Evolutionary conservation across 1,140 invertebrate species (phyloP).

Genomic region (Drosophila sulfurigaster): DNA sequence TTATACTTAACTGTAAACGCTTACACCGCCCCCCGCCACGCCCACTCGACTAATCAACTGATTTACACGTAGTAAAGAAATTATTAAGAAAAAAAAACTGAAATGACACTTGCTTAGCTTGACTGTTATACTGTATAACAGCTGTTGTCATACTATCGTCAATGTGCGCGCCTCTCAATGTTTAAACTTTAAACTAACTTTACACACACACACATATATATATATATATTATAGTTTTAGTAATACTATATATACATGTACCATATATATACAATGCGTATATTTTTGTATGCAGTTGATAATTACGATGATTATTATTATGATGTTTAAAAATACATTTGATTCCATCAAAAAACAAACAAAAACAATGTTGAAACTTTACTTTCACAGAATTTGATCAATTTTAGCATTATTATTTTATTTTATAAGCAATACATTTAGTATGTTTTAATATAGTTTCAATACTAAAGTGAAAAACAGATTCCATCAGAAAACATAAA

Average conservation of each 20-base stretch:
- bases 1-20: constrained; percentile 58
- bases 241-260: constrained; percentile 38
- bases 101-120: constrained; percentile 16
- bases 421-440: no score
- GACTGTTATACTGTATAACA: constrained; percentile 48
- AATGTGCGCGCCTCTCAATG: constrained; percentile 34
- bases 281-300: constrained; percentile 71
- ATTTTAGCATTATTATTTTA: no score
- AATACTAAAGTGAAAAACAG: no score
- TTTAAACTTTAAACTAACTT: constrained; percentile 33
- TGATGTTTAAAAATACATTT: constrained; percentile 51
- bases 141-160: constrained; percentile 33
- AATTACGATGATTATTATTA: constrained; percentile 34
- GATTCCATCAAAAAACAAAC: constrained; percentile 37
- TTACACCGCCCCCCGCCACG: constrained; percentile 22
- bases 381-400: no score
- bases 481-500: no score
- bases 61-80: constrained; percentile 27
- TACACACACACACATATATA: constrained; percentile 11
- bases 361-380: no score
- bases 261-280: constrained; percentile 42
- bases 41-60: constrained; percentile 15
- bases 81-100: constrained; percentile 10
- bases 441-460: no score
- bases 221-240: constrained; percentile 34